Conservation (phyloP, 2,888 invertebrate genomes). For the Phragmatobia fuliginosa region DNA sequence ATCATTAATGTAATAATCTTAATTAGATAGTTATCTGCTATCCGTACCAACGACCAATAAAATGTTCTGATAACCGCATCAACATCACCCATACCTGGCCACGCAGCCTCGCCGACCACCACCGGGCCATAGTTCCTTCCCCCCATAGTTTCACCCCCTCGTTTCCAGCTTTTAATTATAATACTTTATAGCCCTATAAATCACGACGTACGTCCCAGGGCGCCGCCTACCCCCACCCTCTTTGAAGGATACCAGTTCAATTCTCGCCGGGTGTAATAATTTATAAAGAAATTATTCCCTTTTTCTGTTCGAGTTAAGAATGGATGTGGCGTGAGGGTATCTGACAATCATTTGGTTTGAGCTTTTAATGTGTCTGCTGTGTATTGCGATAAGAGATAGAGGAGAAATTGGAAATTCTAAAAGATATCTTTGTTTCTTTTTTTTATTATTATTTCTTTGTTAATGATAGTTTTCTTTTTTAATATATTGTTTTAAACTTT, state of each 20-base stretch:
- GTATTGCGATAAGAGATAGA: background rate
- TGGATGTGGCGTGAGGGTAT: constrained; percentile 49
- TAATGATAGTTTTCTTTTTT: too few species aligned
- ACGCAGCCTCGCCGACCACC: constrained; percentile 63
- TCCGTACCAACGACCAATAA: constrained; percentile 14
- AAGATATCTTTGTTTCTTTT: background rate
- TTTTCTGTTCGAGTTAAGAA: constrained; percentile 60
- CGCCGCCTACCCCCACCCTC: constrained; percentile 66
- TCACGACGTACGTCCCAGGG: constrained; percentile 85
- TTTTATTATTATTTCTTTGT: too few species aligned
- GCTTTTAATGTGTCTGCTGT: constrained; percentile 24
- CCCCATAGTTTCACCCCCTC: constrained; percentile 79
- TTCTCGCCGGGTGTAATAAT: constrained; percentile 89
- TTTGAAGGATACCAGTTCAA: constrained; percentile 89
- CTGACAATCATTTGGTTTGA: constrained; percentile 34
- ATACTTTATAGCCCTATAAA: constrained; percentile 93
- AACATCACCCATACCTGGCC: constrained; percentile 38
- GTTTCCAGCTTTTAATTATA: constrained; percentile 90
- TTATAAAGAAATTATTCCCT: constrained; percentile 89
- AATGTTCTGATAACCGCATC: constrained; percentile 17
- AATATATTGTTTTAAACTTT: too few species aligned
- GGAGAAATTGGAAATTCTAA: background rate
- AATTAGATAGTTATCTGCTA: constrained; percentile 7
- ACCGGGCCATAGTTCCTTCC: constrained; percentile 76
- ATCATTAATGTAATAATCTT: background rate